Conservation (phyloP, 2,797 vertebrate species). For the Gila robusta region DNA sequence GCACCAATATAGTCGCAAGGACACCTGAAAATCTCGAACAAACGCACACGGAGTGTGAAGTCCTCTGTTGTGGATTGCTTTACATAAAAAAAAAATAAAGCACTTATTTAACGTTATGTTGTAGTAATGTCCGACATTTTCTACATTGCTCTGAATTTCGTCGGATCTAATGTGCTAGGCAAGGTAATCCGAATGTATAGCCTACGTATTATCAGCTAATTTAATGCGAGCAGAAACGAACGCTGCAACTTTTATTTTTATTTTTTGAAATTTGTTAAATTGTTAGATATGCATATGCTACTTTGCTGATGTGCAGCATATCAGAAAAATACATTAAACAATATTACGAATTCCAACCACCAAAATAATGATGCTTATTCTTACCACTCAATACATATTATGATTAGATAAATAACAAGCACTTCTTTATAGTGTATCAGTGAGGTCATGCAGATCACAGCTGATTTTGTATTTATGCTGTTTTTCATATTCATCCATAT, state of each 20-base stretch:
- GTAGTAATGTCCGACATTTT: no score
- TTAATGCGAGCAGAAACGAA: not conserved
- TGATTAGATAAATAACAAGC: not conserved
- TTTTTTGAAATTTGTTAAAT: slow-evolving; percentile 1
- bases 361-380: not conserved
- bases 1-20: slow-evolving; percentile 6
- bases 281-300: not conserved
- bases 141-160: not conserved
- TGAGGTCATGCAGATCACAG: not conserved
- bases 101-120: not conserved
- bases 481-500: not conserved
- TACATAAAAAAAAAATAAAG: not conserved
- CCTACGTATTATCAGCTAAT: not conserved
- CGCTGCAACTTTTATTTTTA: not conserved
- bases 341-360: not conserved
- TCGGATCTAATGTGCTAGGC: not conserved
- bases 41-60: not conserved
- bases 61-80: not conserved
- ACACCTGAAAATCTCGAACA: not conserved
- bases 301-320: not conserved
- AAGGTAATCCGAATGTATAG: not conserved
- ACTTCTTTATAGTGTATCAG: not conserved
- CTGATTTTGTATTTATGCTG: not conserved
- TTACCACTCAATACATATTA: not conserved
- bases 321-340: slow-evolving; percentile 12